phyloP scores from a whole-genome alignment of 2,113 vertebrate genomes.

The Cryptoleucopteryx plumbea region DNA sequence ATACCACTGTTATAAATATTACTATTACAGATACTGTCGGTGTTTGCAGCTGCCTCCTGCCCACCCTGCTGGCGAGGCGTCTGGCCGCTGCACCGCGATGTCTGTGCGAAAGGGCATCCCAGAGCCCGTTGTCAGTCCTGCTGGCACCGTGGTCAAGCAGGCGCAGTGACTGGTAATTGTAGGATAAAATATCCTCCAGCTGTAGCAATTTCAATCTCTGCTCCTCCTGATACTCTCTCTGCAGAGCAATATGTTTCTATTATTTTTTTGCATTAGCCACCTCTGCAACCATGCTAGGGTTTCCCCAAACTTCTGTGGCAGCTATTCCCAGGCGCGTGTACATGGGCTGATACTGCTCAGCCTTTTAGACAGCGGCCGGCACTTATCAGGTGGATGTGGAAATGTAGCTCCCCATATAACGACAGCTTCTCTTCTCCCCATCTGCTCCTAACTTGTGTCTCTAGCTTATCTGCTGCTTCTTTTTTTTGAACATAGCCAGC shows the following conservation, averaged over 20 bases:
- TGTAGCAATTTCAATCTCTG: background rate
- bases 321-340: accelerated
- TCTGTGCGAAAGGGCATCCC: accelerated
- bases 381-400: background rate
- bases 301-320: background rate
- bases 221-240: background rate
- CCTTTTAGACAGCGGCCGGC: background rate
- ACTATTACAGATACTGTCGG: accelerated
- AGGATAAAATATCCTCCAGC: background rate
- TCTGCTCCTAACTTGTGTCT: background rate
- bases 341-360: background rate
- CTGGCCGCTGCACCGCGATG: accelerated
- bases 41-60: background rate
- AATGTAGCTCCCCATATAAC: background rate
- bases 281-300: background rate
- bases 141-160: background rate
- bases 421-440: background rate
- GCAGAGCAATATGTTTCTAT: accelerated
- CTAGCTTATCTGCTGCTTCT: background rate
- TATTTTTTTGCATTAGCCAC: background rate
- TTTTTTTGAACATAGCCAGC: background rate
- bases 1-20: accelerated
- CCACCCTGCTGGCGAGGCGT: background rate
- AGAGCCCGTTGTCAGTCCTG: background rate
- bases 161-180: accelerated